A percentile compares a stretch with the other conserved stretches of the same genome.
Conservation (phyloP, 2,113 vertebrate species). For the Collichthys lucidus region DNA sequence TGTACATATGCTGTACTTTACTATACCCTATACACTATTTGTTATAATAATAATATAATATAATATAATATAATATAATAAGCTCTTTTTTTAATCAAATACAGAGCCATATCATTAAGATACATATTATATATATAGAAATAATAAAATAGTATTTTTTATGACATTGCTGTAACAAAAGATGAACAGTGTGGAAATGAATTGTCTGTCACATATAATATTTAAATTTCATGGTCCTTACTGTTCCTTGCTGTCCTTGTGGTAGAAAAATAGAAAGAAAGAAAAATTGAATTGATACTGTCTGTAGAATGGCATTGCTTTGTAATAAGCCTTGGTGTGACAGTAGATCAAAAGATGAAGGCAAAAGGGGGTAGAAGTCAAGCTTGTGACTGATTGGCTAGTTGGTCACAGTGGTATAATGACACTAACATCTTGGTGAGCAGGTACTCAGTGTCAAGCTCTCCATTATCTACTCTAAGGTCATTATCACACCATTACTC, state of each 20-base stretch:
- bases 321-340: slow-evolving; percentile 39
- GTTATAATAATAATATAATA: no score
- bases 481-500: slow-evolving; percentile 68
- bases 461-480: slow-evolving; percentile 68
- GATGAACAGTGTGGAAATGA: slow-evolving; percentile 10
- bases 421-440: slow-evolving; percentile 64
- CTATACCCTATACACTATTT: background rate
- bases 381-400: slow-evolving; percentile 65
- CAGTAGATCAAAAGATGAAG: slow-evolving; percentile 36
- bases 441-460: slow-evolving; percentile 67
- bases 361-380: slow-evolving; percentile 44
- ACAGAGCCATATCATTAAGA: background rate
- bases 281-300: background rate
- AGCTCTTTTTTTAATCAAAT: background rate
- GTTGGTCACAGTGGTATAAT: slow-evolving; percentile 54
- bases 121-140: background rate
- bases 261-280: slow-evolving; percentile 17
- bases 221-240: background rate
- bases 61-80: no score
- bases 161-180: background rate
- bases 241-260: no score
- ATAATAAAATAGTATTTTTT: slow-evolving; percentile 2
- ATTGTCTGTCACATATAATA: slow-evolving; percentile 1
- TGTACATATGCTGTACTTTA: background rate
- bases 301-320: slow-evolving; percentile 4